Base-by-base conservation (phyloP, 2,888 invertebrate species). In the Hypomecis atomaria region DNA sequence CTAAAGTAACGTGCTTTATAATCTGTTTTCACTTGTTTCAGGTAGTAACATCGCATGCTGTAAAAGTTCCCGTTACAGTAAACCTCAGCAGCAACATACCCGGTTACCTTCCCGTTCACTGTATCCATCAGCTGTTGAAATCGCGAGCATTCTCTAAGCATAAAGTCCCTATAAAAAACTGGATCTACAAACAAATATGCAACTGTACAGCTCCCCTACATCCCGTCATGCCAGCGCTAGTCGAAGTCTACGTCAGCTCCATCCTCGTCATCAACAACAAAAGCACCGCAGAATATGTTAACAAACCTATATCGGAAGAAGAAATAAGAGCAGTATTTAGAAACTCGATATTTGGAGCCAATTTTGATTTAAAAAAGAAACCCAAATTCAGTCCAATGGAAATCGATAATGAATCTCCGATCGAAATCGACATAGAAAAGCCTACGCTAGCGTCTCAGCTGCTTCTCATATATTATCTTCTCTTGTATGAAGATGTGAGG, bases 131-230 rank as follows among this genome's bases (percentile, higher is more conserved):
- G 82, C 90, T 99, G 49, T 91, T 99, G 10, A 98, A 98, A 84
- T 98, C 98, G 6, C 93, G 99, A 70, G 98, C 98, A 0, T 99
- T 99, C 84, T 97, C 98, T 0, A 99, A 99, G 84, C 98, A 99
- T 84, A 97, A 98, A 86, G 98, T 99, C 0, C 97, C 98, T 0
- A 98, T 99, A 6, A 98, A 98, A 89, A 97, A 96, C 78, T 99
- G 99, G 99, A 99, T 99, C 71, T 99, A 98, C 79, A 95, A 95
- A 72, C 99, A 99, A 91, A 96, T 99, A 62, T 97, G 98, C 79
- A 95, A 95, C 72, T 96, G 97, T 72, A 95, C 95, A 0, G 95
- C 97, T n/a, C 99, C 99, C 0, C 87, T 99, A 52, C 99, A 99
- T 90, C 97, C 98, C 0, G 97, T 98, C 0, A 94, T 99, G 85